These are phyloP conservation scores for Caenorhabditis sp. DNA, from an alignment of 2,888 invertebrate genomes.

Conservation along the genomic window DNA sequence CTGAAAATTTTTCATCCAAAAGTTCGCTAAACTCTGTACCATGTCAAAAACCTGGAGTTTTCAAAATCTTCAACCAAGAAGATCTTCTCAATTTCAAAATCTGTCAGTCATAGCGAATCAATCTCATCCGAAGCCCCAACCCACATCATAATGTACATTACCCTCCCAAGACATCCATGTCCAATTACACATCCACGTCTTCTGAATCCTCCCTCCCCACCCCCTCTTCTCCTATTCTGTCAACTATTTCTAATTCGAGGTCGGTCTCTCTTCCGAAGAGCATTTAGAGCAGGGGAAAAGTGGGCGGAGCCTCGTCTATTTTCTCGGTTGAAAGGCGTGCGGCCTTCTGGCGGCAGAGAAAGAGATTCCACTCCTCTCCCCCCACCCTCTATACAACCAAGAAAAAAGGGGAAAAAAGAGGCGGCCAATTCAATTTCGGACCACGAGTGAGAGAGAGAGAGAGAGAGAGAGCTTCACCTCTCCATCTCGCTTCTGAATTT, in stretches of 20 bases:
- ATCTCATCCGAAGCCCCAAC: not conserved
- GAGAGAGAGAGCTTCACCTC: not conserved
- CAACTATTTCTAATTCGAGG: slow-evolving; percentile 8
- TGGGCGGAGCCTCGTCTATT: not conserved
- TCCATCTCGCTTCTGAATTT: not conserved
- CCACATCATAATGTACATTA: not conserved
- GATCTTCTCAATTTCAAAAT: not conserved
- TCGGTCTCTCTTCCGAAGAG: not conserved
- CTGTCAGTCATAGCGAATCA: not conserved
- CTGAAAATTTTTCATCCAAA: too few species aligned
- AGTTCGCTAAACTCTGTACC: too few species aligned
- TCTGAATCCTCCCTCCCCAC: not conserved
- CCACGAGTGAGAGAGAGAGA: too few species aligned
- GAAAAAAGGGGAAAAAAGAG: not conserved
- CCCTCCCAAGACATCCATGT: not conserved
- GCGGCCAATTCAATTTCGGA: slow-evolving; percentile 59
- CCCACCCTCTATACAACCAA: slow-evolving; percentile 8
- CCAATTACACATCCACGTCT: slow-evolving; percentile 11
- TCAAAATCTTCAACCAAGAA: too few species aligned
- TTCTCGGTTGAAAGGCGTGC: not conserved
- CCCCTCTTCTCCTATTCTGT: not conserved
- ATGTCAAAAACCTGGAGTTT: too few species aligned
- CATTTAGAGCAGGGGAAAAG: not conserved
- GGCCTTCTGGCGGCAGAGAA: slow-evolving; percentile 7
- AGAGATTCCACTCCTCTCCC: slow-evolving; percentile 1